Evolutionary conservation across 2,888 invertebrate genomes (phyloP), one percentile per base, ranked within the genome.

Genomic region (Galerucella calmariensis): DNA sequence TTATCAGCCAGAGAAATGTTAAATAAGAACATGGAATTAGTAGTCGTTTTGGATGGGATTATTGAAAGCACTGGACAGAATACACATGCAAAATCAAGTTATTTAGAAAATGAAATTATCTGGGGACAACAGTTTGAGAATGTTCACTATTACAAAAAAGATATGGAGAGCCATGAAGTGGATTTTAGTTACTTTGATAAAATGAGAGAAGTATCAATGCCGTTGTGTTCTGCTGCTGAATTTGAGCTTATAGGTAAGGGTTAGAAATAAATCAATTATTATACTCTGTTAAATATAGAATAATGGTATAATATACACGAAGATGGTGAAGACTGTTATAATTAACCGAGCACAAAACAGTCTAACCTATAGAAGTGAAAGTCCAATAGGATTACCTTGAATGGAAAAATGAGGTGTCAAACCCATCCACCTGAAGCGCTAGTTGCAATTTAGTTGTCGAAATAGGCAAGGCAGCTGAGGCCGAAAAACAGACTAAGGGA

Each of bases 41-140:
- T 97, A 62, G 94, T 95, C 2, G 93, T 97, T 61, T 90, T 97
- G 46, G 97, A 97, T 88, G 97, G 97, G 1, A 94, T 94, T 0
- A 94, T 95, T 53, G 97, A 97, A 86, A 95, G 95, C 0, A 97
- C 97, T 0, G 95, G 79, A 41, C 75, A 75, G 94, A 0, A 94
- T 94, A 83, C 75, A 20, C 69, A 95, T 86, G 95, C 95, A 0
- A 90, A 94, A 71, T 93, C 95, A 0, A 95, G 96, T 83, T 97
- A 94, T 80, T 90, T 95, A 4, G 92, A 93, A 3, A 90, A 89
- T 67, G 96, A 97, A 85, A 93, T 97, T 72, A 87, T 95, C 0
- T 97, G 97, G 96, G 96, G 96, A 0, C 94, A 96, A 84, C 90
- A 94, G 65, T 97, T 96, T 85, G 92, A 94, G 77, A 91, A 94